A percentile compares a stretch with the other conserved stretches of the same genome.
phyloP scores from a whole-genome alignment of 2,797 vertebrate species.

The Phalanger gymnotis region DNA sequence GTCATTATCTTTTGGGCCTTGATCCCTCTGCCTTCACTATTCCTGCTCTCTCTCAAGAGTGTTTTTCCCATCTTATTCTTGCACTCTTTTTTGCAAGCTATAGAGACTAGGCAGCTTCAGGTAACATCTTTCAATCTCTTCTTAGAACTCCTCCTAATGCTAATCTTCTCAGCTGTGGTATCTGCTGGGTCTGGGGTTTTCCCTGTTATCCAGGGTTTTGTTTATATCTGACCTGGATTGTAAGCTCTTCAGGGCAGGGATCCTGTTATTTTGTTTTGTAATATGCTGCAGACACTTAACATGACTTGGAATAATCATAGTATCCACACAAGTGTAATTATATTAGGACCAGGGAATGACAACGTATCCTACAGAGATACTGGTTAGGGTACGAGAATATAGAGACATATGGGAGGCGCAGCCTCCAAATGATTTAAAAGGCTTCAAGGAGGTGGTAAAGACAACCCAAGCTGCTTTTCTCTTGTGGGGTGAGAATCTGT shows the following conservation, averaged over 20 bases:
- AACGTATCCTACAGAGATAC: background rate
- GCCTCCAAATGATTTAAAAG: conserved; percentile 4
- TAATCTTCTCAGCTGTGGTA: background rate
- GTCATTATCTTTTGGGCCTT: background rate
- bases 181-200: background rate
- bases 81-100: conserved; percentile 30
- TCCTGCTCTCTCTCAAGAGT: background rate
- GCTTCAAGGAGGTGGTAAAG: background rate
- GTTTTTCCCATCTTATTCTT: background rate
- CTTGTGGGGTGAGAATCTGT: background rate
- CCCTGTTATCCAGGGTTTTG: background rate
- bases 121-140: background rate
- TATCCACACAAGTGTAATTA: conserved; percentile 14
- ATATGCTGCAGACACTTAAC: conserved; percentile 18
- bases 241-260: background rate
- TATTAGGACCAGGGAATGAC: background rate
- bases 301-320: background rate
- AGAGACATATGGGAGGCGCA: background rate
- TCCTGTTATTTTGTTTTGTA: conserved; percentile 26
- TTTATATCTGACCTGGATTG: conserved; percentile 2
- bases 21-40: conserved; percentile 15
- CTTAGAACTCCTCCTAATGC: background rate
- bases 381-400: background rate
- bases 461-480: background rate
- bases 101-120: background rate